Base-by-base conservation (phyloP, 2,888 invertebrate species). In the Notodonta ziczac region DNA sequence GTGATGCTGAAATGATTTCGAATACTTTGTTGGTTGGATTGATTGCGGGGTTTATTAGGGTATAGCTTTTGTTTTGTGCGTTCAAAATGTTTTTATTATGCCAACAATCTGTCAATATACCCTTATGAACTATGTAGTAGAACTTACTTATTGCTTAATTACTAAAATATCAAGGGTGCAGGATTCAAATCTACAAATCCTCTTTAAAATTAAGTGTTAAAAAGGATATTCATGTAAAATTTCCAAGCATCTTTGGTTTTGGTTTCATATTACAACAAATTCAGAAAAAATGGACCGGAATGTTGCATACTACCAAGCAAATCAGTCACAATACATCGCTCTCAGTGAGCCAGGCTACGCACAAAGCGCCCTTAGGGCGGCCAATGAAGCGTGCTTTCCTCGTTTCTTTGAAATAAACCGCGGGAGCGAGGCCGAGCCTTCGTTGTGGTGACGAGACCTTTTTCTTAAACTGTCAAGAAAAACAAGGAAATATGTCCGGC, bases 321-420 rank as follows among this genome's bases (percentile, higher is more conserved):
- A 50, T 50, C 16, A 62, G 60, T 62, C 64, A 62, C 69, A 67
- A 69, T 59, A 56, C 62, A 62, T 50, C 3, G 50, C 16, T 50
- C 10, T 3, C 16, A 9, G 50, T 16, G 50, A 46, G n/a, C 4
- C 7, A 61, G 58, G 60, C 58, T 60, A 54, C 63, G 14, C 60
- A 57, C 65, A 60, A 50, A 16, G 16, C 50, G 8, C 50, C 50
- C 8, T 16, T 8, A 9, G 9, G 4, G 16, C 50, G 50, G 16
- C 16, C 50, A 50, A 3, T 16, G 50, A 10, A 50, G 50, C 50
- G 50, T 9, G n/a, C 50, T 16, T 16, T 50, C 16, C 46, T 16
- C 8, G 16, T 16, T 16, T 10, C 48, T 50, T 50, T 46, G 46
- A 46, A 63, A 68, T 63, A 61, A 65, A 63, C 63, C 66, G 60